Evolutionary conservation across 2,797 vertebrate species (phyloP).

Genomic region (Synanceia verrucosa): DNA sequence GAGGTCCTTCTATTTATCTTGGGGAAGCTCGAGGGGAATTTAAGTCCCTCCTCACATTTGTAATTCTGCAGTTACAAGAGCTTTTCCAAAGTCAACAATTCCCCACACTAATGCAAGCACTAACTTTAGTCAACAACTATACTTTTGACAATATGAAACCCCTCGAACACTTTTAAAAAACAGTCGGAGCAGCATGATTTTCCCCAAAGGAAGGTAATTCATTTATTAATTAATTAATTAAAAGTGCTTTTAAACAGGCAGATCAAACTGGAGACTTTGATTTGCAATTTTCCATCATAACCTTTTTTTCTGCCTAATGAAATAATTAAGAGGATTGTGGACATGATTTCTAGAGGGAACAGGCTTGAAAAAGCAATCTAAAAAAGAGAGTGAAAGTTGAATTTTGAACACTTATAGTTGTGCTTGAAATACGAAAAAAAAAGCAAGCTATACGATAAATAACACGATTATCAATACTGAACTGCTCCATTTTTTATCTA

Average conservation of each 20-base stretch:
- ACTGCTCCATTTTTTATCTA: not conserved
- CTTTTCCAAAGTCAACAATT: slow-evolving; percentile 52
- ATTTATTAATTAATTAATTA: too few relatives aligned
- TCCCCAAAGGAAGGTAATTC: slow-evolving; percentile 22
- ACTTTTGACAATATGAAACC: slow-evolving; percentile 32
- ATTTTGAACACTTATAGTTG: not conserved
- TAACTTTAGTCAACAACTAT: slow-evolving; percentile 37
- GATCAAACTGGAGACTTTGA: slow-evolving; percentile 7
- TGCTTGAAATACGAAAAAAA: too few relatives aligned
- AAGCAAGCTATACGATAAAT: not conserved
- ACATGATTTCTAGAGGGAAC: not conserved
- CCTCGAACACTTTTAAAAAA: slow-evolving; percentile 9
- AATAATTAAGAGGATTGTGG: not conserved
- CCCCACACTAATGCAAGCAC: slow-evolving; percentile 30
- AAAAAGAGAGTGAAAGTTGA: not conserved
- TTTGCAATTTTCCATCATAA: slow-evolving; percentile 11
- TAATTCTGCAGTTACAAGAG: slow-evolving; percentile 47
- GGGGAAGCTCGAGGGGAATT: slow-evolving; percentile 33
- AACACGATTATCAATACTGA: not conserved
- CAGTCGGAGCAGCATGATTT: not conserved
- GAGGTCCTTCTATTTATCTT: slow-evolving; percentile 41
- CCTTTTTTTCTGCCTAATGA: not conserved
- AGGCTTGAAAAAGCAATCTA: not conserved
- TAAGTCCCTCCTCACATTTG: slow-evolving; percentile 46
- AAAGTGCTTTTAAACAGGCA: slow-evolving; percentile 22